Evolutionary conservation across 2,888 invertebrate genomes (phyloP).

Genomic region (Metellina segmentata): DNA sequence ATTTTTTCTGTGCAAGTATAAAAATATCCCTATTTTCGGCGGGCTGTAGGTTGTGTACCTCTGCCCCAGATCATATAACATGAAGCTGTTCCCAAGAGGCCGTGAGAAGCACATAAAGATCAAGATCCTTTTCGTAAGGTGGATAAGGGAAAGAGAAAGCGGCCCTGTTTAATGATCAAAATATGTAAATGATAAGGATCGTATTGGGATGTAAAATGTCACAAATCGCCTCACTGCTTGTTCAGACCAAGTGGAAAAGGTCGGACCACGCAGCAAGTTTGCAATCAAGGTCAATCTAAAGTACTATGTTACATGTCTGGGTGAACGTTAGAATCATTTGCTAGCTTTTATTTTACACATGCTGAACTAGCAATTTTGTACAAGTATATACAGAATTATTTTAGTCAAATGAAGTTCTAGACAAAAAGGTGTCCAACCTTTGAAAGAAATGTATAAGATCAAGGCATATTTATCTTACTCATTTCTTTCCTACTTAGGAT

Average conservation of each 20-base stretch:
- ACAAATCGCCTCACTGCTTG: conserved; percentile 15
- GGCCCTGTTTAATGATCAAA: conserved; percentile 44
- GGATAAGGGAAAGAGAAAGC: conserved; percentile 25
- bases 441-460: too few relatives aligned
- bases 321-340: too few relatives aligned
- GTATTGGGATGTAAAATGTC: conserved; percentile 5
- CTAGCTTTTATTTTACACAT: too few relatives aligned
- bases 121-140: conserved; percentile 18
- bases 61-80: conserved; percentile 31
- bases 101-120: conserved; percentile 42
- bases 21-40: conserved; percentile 23
- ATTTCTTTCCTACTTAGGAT: too few relatives aligned
- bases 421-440: too few relatives aligned
- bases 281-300: too few relatives aligned
- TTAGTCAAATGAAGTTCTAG: too few relatives aligned
- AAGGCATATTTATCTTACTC: too few relatives aligned
- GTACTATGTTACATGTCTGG: too few relatives aligned
- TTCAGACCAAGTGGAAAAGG: background rate
- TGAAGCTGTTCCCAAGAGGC: background rate
- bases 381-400: too few relatives aligned
- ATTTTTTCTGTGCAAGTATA: conserved; percentile 9
- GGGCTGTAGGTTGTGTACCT: conserved; percentile 28
- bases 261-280: too few relatives aligned
- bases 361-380: too few relatives aligned
- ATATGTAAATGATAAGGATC: conserved; percentile 39